Conservation (phyloP, 2,888 invertebrate species). For the Campoplex nolae region DNA sequence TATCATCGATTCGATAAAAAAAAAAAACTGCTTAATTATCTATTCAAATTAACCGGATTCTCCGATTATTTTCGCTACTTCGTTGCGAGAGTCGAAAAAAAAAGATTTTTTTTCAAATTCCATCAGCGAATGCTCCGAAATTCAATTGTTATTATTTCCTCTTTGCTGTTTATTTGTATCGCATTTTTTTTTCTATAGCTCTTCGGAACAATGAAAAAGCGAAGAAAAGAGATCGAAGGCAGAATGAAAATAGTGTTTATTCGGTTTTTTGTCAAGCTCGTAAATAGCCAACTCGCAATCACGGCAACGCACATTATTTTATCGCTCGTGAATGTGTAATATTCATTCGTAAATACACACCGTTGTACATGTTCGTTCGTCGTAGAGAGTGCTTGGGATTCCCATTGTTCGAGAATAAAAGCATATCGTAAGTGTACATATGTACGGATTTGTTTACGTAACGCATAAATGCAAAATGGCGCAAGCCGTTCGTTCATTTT, state of each 20-base stretch:
- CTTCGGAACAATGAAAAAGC: conserved; percentile 27
- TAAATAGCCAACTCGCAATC: conserved; percentile 20
- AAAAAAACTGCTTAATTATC: too few relatives aligned
- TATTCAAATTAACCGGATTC: too few relatives aligned
- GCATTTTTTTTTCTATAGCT: neutral
- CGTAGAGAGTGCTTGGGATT: neutral
- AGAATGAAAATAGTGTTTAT: conserved; percentile 45
- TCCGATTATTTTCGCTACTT: too few relatives aligned
- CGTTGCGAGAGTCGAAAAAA: neutral
- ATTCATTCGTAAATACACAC: neutral
- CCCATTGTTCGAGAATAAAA: conserved; percentile 60
- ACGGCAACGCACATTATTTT: conserved; percentile 47
- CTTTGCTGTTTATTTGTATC: neutral
- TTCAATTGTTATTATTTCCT: neutral
- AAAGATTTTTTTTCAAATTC: neutral
- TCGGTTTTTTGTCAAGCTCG: conserved; percentile 51
- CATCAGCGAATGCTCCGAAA: neutral
- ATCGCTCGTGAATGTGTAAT: conserved; percentile 3
- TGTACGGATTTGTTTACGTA: conserved; percentile 53
- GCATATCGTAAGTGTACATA: conserved; percentile 16
- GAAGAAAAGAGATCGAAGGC: conserved; percentile 4
- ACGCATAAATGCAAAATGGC: conserved; percentile 33
- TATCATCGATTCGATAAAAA: too few relatives aligned
- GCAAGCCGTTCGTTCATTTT: neutral
- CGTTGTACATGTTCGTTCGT: neutral